Percentiles rank a stretch among this genome's conserved stretches.
Evolutionary conservation across 2,113 vertebrate species (phyloP).

Genomic region (Cyrtonyx montezumae): DNA sequence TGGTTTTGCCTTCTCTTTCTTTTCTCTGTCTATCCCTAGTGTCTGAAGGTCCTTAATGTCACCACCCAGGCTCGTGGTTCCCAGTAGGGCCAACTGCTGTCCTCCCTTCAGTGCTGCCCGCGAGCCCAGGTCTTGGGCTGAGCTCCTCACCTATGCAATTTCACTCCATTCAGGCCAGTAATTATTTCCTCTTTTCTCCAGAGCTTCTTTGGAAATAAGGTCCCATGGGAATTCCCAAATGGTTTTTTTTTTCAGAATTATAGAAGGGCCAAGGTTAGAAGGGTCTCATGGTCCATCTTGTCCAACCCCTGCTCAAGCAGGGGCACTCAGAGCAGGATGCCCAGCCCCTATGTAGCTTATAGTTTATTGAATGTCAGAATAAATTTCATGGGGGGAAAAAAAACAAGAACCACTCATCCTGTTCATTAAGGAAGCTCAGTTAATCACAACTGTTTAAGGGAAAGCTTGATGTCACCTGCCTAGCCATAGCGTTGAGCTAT

Average conservation of each 20-base stretch:
- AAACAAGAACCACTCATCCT: not conserved
- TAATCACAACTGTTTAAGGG: conserved; percentile 20
- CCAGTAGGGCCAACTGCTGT: not conserved
- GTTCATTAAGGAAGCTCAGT: not conserved
- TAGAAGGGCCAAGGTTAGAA: not conserved
- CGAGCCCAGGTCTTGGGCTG: too few relatives aligned
- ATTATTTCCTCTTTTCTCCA: not conserved
- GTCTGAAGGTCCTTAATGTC: not conserved
- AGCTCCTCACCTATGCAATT: not conserved
- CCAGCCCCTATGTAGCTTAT: not conserved
- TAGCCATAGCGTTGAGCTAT: not conserved
- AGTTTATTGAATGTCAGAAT: not conserved
- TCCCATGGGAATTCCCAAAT: not conserved
- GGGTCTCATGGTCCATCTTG: not conserved
- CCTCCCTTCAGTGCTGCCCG: not conserved
- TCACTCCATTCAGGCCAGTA: not conserved
- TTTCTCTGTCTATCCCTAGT: not conserved
- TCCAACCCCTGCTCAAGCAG: not conserved
- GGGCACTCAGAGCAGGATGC: not conserved
- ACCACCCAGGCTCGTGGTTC: not conserved
- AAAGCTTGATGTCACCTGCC: conserved; percentile 1
- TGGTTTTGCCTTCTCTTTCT: not conserved
- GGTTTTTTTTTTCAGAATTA: not conserved
- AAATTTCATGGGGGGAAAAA: not conserved
- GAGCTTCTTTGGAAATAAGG: not conserved